Evolutionary conservation across 2,113 vertebrate genomes (phyloP).

Genomic region (Nerophis ophidion): DNA sequence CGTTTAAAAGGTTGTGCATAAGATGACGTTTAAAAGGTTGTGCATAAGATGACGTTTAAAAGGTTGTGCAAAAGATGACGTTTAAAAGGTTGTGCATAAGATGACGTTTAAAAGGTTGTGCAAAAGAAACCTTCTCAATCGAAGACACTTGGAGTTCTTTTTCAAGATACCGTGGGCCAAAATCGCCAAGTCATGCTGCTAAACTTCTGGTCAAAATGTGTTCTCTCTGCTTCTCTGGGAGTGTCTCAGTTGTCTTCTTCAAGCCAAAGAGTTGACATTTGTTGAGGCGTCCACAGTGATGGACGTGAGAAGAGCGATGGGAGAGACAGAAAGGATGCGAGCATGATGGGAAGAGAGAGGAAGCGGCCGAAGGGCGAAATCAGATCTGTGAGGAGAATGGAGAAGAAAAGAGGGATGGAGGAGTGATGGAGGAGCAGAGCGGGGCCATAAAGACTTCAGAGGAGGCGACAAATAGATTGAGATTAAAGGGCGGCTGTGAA

Average conservation of each 20-base stretch:
- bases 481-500: constrained; percentile 29
- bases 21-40: too few relatives aligned
- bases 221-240: too few relatives aligned
- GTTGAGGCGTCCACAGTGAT: constrained; percentile 13
- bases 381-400: constrained; percentile 14
- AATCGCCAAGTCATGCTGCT: too few relatives aligned
- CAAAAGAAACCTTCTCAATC: too few relatives aligned
- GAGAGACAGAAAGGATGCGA: not conserved
- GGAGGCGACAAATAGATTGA: constrained; percentile 19
- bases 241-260: constrained; percentile 6
- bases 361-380: not conserved
- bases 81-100: too few relatives aligned
- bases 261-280: constrained; percentile 23
- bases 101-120: too few relatives aligned
- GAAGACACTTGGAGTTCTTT: too few relatives aligned
- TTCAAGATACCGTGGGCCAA: too few relatives aligned
- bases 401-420: constrained; percentile 5
- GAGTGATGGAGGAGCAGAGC: constrained; percentile 26
- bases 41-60: too few relatives aligned
- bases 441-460: constrained; percentile 10
- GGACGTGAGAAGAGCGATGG: constrained; percentile 13
- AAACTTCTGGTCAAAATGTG: too few relatives aligned
- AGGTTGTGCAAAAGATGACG: too few relatives aligned
- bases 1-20: too few relatives aligned
- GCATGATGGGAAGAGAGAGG: constrained; percentile 5